A percentile compares a stretch with the other conserved stretches of the same genome.
Evolutionary conservation across 1,140 invertebrate species (phyloP).

Genomic region (Tigriopus japonicus): DNA sequence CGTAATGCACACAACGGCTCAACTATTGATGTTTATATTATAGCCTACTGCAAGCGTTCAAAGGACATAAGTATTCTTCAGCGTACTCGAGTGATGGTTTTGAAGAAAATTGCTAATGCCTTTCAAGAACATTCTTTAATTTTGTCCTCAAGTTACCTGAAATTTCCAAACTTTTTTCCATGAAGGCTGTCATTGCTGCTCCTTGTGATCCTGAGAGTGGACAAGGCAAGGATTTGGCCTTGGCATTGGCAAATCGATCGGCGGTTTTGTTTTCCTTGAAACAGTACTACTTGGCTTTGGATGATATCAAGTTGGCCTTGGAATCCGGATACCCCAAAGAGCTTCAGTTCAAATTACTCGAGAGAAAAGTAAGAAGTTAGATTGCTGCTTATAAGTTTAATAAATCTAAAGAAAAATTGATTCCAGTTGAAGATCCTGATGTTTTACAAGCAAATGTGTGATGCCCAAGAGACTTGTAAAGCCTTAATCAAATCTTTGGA

Average conservation of each 20-base stretch:
- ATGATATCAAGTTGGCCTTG: slow-evolving; percentile 7
- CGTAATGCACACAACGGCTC: too few relatives aligned
- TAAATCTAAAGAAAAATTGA: not conserved
- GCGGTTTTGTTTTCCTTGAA: slow-evolving; percentile 7
- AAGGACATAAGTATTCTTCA: not conserved
- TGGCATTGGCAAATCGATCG: slow-evolving; percentile 1
- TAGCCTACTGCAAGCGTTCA: not conserved
- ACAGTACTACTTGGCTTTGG: slow-evolving; percentile 2
- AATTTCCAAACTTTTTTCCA: too few relatives aligned
- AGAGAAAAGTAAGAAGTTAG: slow-evolving; percentile 1
- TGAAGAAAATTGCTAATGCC: not conserved
- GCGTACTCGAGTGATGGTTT: too few relatives aligned
- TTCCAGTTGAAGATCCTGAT: slow-evolving; percentile 1
- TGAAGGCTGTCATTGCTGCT: slow-evolving; percentile 1
- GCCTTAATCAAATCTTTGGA: slow-evolving; percentile 1
- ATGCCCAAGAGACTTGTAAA: slow-evolving; percentile 6
- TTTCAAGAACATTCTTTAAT: not conserved
- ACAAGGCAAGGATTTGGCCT: not conserved
- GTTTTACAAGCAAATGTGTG: slow-evolving; percentile 8
- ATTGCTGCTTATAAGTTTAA: not conserved
- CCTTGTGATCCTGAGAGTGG: not conserved
- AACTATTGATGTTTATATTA: too few relatives aligned
- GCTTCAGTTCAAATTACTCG: slow-evolving; percentile 3
- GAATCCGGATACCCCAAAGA: slow-evolving; percentile 9
- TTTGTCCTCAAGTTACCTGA: too few relatives aligned